These are phyloP conservation scores for Diuraphis noxia DNA, from an alignment of 1,140 invertebrate species.

Conservation along the genomic window DNA sequence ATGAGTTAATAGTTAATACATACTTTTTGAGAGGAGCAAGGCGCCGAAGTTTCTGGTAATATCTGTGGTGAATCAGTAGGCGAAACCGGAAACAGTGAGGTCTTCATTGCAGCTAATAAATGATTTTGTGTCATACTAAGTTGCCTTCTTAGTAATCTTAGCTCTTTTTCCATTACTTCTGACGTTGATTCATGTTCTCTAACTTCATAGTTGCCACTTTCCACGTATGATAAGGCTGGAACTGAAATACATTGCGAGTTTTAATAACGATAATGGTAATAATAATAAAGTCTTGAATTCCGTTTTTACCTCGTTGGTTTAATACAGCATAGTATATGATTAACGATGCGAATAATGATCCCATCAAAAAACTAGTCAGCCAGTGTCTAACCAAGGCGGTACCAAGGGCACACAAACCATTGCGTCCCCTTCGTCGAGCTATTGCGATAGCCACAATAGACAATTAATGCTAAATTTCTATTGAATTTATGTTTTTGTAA, in stretches of 20 bases:
- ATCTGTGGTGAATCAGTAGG: slow-evolving; percentile 33
- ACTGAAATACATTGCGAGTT: neutral
- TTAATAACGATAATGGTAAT: neutral
- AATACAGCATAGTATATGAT: slow-evolving; percentile 58
- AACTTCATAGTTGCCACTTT: neutral
- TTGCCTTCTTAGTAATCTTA: slow-evolving; percentile 62
- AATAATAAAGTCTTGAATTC: neutral
- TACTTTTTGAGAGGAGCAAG: slow-evolving; percentile 21
- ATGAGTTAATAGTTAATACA: neutral
- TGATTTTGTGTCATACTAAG: slow-evolving; percentile 64
- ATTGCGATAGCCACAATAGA: slow-evolving; percentile 55
- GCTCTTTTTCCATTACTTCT: slow-evolving; percentile 64
- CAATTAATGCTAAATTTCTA: neutral
- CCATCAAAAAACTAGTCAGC: slow-evolving; percentile 58
- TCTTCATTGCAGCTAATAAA: slow-evolving; percentile 61
- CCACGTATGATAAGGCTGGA: neutral
- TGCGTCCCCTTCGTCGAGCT: slow-evolving; percentile 57
- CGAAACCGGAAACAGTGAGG: slow-evolving; percentile 35
- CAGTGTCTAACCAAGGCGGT: slow-evolving; percentile 58
- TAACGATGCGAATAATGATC: slow-evolving; percentile 57
- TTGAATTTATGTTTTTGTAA: neutral
- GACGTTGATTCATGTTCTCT: slow-evolving; percentile 43
- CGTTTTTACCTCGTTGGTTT: slow-evolving; percentile 57
- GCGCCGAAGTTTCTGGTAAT: neutral
- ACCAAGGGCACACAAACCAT: slow-evolving; percentile 56